phyloP scores from a whole-genome alignment of 2,797 vertebrate species.

The Pteropus rufus region DNA sequence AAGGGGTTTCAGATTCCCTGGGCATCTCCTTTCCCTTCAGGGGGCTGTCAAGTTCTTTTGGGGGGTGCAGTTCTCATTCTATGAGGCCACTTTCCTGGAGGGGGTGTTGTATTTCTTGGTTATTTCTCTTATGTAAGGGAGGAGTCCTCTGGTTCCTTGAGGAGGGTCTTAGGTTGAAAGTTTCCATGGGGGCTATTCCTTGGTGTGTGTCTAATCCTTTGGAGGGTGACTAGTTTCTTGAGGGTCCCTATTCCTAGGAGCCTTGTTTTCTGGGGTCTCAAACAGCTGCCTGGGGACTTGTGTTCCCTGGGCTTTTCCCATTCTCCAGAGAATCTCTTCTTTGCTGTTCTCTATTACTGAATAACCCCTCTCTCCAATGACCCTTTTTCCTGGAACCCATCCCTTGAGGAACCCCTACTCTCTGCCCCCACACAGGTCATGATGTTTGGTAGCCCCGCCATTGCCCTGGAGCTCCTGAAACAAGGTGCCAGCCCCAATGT shows the following conservation, averaged over 20 bases:
- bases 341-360: background rate
- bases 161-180: background rate
- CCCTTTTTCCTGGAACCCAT: background rate
- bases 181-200: background rate
- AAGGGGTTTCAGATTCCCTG: background rate
- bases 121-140: background rate
- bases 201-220: background rate
- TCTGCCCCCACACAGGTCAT: conserved; percentile 85
- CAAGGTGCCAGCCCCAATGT: conserved; percentile 91
- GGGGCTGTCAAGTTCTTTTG: background rate
- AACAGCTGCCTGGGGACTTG: background rate
- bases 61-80: background rate
- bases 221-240: background rate
- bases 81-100: background rate
- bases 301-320: background rate
- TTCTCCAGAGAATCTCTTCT: background rate
- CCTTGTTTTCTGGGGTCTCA: background rate
- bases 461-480: conserved; percentile 89
- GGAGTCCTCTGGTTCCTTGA: background rate
- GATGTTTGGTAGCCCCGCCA: conserved; percentile 91
- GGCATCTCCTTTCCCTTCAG: background rate
- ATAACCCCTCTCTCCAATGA: background rate
- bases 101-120: background rate
- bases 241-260: background rate
- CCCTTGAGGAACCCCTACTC: background rate